Evolutionary conservation across 1,140 invertebrate genomes (phyloP), one percentile per base, ranked within the genome.

Genomic region (Ctenoplectra terminalis): DNA sequence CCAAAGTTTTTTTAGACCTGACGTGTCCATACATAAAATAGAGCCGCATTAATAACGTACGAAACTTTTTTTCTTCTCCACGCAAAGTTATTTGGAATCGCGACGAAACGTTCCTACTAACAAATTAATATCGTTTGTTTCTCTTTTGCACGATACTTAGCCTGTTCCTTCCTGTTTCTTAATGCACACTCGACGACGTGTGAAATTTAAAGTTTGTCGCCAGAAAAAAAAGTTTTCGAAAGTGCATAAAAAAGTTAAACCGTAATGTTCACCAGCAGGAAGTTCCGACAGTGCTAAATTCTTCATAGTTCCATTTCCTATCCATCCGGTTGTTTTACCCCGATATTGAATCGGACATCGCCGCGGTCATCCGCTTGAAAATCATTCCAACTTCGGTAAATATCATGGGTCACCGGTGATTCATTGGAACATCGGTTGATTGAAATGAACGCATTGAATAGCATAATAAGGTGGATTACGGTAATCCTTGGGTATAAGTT

Each of bases 1-100:
- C 40, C 4, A 64, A 88, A 88, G 46, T 88, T 88, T 81, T 66
- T 23, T 15, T 50, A 64, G 29, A 46, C 46, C 71, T 88, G 80
- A 88, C 87, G 86, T 85, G 87, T 88, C 56, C 61, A 37, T 52
- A 26, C 58, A 17, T 34, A 29, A 26, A 50, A 17, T 58, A 15
- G 8, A 73, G 46, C 56, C 20, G 43, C 60, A 69, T 50, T 48
- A 29, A 50, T 52, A 37, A 56, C 1, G 17, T 23, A 9, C 20
- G 48, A n/a, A 72, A 72, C 26, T n/a, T 72, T 20, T 40, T 50
- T n/a, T 3, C 3, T 29, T 37, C 8, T 61, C 11, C 26, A 1
- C 9, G 0, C 29, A 15, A 17, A 15, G n/a, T 52, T n/a, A 52
- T 61, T 23, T 29, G 20, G 7, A 63, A 48, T 40, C 8, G 26